Evolutionary conservation across 1,140 invertebrate species (phyloP), one percentile per base, ranked within the genome.

Genomic region (Euura saliciscinereae): DNA sequence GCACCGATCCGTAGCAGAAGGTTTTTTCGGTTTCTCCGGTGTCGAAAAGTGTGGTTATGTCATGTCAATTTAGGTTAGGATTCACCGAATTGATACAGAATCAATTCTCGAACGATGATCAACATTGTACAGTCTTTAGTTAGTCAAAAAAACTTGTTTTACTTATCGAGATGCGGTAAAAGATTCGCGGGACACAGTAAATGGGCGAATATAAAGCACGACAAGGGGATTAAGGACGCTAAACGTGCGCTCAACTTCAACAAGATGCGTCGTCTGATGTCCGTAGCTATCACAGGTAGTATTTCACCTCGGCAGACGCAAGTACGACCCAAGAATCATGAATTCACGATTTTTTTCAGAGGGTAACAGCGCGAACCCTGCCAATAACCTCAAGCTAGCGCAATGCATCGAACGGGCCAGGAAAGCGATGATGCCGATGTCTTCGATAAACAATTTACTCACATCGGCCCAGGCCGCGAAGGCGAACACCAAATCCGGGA

Each of bases 121-220:
- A 59, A 59, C 13, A 11, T 59, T 59, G 51, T 6, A 59, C 51
- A n/a, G 13, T 59, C 51, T 8, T 59, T 59, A n/a, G 13, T 59
- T 4, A 59, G 28, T 28, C 51, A 6, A 59, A n/a, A n/a, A 8
- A 59, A 6, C 51, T 59, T 59, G 28, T 11, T 59, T 11, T 11
- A 11, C 13, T 59, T n/a, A n/a, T 59, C 51, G 13, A 59, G 13
- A 59, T 59, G 51, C 13, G 13, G 28, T 10, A 85, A 82, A 80
- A 79, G 88, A 79, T 84, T 79, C 70, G 92, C 92, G 10, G 93
- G 93, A 0, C 93, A 94, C 79, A 91, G 90, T 43, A 94, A 94
- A 85, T 94, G 93, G 93, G 85, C 89, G 45, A 94, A 94, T 82
- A 93, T 94, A 13, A 89, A 85, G 73, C 92, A 93, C 72, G 90